These are phyloP conservation scores for Campoletis sonorensis DNA, from an alignment of 1,140 invertebrate genomes.

Conservation along the genomic window DNA sequence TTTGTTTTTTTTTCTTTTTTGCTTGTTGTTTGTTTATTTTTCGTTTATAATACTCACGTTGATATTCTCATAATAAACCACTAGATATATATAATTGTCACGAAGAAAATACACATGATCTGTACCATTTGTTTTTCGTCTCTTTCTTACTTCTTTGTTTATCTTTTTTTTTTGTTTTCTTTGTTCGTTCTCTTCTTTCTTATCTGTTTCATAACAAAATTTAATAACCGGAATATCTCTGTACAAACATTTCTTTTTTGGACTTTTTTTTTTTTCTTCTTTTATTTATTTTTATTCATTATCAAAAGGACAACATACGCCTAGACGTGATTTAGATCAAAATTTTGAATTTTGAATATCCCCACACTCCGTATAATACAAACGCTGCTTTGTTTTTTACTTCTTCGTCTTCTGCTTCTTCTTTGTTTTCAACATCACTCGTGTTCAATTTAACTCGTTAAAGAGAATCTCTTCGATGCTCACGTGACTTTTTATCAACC, in stretches of 20 bases:
- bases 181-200: slow-evolving; percentile 43
- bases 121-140: slow-evolving; percentile 57
- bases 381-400: slow-evolving; percentile 36
- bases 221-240: slow-evolving; percentile 77
- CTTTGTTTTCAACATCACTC: slow-evolving; percentile 54
- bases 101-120: slow-evolving; percentile 77
- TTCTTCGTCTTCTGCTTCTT: slow-evolving; percentile 55
- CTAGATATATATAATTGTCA: slow-evolving; percentile 71
- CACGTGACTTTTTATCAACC: slow-evolving; percentile 54
- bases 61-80: slow-evolving; percentile 70
- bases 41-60: slow-evolving; percentile 69
- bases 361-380: slow-evolving; percentile 65
- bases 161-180: slow-evolving; percentile 52
- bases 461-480: slow-evolving; percentile 58
- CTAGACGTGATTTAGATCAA: slow-evolving; percentile 61
- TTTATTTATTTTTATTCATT: slow-evolving; percentile 59
- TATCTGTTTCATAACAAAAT: slow-evolving; percentile 72
- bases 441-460: slow-evolving; percentile 54
- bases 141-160: slow-evolving; percentile 22
- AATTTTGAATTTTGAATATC: slow-evolving; percentile 76
- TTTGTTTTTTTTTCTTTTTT: too few species aligned
- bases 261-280: slow-evolving; percentile 53
- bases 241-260: slow-evolving; percentile 73
- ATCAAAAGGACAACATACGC: slow-evolving; percentile 72
- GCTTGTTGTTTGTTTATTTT: slow-evolving; percentile 63